A percentile compares a stretch with the other conserved stretches of the same genome.
phyloP scores from a whole-genome alignment of 53 echinoderm and acorn worm genomes.

The Paracentrotus lividus region DNA sequence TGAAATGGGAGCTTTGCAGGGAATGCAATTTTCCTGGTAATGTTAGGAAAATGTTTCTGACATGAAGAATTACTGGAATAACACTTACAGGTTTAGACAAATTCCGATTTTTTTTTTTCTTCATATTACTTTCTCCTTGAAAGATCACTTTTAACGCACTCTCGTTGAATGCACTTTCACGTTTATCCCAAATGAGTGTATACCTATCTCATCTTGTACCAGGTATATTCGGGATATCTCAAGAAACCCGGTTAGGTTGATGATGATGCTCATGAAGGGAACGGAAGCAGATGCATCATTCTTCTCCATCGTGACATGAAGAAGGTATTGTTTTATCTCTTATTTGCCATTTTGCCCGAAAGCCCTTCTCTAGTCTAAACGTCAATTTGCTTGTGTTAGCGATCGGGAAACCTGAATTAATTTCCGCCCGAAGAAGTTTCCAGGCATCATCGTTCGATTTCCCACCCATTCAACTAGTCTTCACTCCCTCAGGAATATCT shows the following conservation, averaged over 20 bases:
- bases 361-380: constrained; percentile 29
- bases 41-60: neutral
- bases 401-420: constrained; percentile 41
- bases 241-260: neutral
- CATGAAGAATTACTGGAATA: neutral
- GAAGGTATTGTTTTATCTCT: neutral
- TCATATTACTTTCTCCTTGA: no score
- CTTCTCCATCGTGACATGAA: neutral
- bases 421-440: constrained; percentile 42
- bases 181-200: neutral
- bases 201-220: neutral
- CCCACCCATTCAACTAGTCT: neutral
- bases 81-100: neutral
- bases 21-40: no score
- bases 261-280: neutral
- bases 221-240: neutral
- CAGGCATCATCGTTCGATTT: neutral
- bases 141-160: neutral
- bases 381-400: constrained; percentile 57
- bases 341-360: constrained; percentile 11
- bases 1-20: neutral
- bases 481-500: neutral
- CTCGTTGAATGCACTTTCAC: neutral
- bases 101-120: neutral
- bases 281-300: neutral